phyloP scores from a whole-genome alignment of 1,140 invertebrate species.

The Babylonia areolata region DNA sequence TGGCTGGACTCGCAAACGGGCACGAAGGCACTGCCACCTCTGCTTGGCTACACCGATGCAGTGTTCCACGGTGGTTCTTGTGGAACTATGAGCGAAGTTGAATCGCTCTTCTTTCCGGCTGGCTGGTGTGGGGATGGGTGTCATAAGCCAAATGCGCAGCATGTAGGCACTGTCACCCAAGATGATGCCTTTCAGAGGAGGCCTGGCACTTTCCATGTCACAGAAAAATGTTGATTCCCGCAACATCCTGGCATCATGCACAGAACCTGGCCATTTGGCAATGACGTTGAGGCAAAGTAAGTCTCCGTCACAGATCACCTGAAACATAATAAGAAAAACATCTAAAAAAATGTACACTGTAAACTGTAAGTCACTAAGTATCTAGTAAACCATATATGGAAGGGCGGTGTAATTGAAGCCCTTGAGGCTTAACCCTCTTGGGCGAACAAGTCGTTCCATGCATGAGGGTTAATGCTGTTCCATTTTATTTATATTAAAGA shows the following conservation, averaged over 20 bases:
- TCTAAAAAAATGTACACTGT: no score
- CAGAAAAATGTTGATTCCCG: not conserved
- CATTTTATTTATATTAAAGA: no score
- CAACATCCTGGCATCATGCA: constrained; percentile 27
- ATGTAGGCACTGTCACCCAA: constrained; percentile 47
- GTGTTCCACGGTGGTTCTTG: constrained; percentile 37
- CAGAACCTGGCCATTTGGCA: no score
- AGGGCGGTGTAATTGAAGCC: no score
- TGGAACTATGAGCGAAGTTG: constrained; percentile 29
- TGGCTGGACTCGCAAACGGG: not conserved
- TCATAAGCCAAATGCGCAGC: constrained; percentile 41
- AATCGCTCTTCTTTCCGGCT: constrained; percentile 35
- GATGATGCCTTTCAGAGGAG: constrained; percentile 33
- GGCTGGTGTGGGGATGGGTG: constrained; percentile 28
- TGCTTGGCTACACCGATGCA: constrained; percentile 41
- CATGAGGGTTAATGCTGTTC: no score
- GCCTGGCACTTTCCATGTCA: not conserved
- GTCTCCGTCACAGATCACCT: not conserved
- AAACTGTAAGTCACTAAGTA: no score
- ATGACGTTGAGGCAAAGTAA: not conserved
- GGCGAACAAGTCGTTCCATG: no score
- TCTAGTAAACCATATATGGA: no score
- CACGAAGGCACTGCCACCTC: constrained; percentile 39
- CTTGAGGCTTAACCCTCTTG: no score
- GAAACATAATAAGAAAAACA: not conserved